phyloP scores from a whole-genome alignment of 1,140 invertebrate species.

The Saccostrea echinata region DNA sequence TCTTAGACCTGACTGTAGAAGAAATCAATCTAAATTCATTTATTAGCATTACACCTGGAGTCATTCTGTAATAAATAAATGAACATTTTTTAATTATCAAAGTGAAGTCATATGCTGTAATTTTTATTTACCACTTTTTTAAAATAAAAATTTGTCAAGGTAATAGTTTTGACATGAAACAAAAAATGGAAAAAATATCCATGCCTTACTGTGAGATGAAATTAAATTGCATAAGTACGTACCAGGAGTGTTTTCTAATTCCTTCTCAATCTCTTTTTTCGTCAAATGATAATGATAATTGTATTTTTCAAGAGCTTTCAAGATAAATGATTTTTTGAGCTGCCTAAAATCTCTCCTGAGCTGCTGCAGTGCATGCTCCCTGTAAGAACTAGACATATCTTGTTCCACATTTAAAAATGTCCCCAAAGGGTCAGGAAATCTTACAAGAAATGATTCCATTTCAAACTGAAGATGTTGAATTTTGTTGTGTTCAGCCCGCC shows the following conservation, averaged over 20 bases:
- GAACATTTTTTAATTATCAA: no score
- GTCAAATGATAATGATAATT: conserved; percentile 72
- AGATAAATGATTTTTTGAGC: conserved; percentile 74
- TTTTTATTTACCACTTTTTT: no score
- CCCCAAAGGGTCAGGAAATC: conserved; percentile 82
- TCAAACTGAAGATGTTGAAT: conserved; percentile 77
- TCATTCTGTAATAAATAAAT: no score
- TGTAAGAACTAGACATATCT: conserved; percentile 74
- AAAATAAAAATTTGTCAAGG: no score
- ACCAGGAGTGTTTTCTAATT: conserved; percentile 47
- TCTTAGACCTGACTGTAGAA: conserved; percentile 19
- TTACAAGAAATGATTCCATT: conserved; percentile 81
- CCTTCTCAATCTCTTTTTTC: conserved; percentile 64
- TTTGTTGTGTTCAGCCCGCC: conserved; percentile 65
- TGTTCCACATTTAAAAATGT: conserved; percentile 81
- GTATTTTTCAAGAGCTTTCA: conserved; percentile 68
- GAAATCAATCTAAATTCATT: not conserved
- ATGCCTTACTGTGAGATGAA: no score
- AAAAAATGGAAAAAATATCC: no score
- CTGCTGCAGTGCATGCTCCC: conserved; percentile 71
- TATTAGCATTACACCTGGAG: no score
- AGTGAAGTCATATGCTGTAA: no score
- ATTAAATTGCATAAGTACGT: not conserved
- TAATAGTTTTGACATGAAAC: no score
- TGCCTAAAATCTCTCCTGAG: conserved; percentile 74